Percentiles rank a stretch among this genome's conserved stretches.
phyloP scores from a whole-genome alignment of 2,113 vertebrate genomes.

The Vicugna pacos region DNA sequence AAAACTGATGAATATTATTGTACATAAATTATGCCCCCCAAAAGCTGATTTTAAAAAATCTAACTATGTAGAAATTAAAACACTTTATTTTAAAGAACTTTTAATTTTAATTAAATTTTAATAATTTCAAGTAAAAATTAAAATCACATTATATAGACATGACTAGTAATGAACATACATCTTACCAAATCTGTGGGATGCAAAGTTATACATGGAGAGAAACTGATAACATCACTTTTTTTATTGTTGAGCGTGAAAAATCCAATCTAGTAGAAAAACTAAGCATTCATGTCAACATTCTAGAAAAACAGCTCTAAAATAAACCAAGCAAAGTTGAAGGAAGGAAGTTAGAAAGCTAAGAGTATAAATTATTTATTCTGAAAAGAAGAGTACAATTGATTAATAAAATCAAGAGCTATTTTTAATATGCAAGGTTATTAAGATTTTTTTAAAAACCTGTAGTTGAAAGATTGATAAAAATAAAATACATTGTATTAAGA shows the following conservation, averaged over 20 bases:
- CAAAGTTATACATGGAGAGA: background rate
- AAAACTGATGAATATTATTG: background rate
- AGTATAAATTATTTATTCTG: background rate
- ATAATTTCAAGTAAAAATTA: background rate
- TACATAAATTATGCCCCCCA: background rate
- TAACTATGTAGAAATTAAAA: background rate
- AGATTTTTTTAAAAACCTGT: background rate
- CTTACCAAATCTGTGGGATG: background rate
- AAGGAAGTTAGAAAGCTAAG: background rate
- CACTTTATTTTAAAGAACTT: background rate
- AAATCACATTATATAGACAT: constrained; percentile 1
- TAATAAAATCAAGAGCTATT: background rate
- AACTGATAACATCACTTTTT: background rate
- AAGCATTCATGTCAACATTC: background rate
- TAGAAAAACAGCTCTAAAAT: background rate
- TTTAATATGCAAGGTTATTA: background rate
- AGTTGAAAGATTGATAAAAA: background rate
- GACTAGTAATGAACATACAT: background rate
- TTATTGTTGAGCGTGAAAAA: background rate
- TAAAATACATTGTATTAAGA: background rate
- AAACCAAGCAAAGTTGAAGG: background rate
- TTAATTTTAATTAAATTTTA: background rate
- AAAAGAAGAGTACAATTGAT: background rate
- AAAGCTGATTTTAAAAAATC: background rate
- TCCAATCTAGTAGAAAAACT: background rate